Percentiles rank a stretch among this genome's conserved stretches.
phyloP scores from a whole-genome alignment of 2,797 vertebrate genomes.

The Psittacula echo region DNA sequence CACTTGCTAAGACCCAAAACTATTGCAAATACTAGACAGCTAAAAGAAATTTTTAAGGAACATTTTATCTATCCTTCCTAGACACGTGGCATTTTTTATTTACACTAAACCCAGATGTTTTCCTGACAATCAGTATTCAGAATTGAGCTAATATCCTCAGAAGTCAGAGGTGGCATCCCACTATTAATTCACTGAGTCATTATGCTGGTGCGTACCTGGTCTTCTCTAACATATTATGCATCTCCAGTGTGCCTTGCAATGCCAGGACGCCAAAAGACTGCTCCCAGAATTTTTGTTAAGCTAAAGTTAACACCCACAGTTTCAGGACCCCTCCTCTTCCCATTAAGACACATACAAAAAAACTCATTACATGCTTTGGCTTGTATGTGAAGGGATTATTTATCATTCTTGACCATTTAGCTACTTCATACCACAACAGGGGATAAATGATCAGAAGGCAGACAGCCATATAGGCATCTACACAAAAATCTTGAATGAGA shows the following conservation, averaged over 20 bases:
- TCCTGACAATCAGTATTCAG: not conserved
- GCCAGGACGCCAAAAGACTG: not conserved
- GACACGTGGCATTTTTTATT: not conserved
- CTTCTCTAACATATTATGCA: not conserved
- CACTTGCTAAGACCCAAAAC: not conserved
- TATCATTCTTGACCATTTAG: not conserved
- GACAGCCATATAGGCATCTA: not conserved
- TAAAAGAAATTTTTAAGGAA: not conserved
- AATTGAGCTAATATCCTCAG: not conserved
- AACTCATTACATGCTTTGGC: not conserved
- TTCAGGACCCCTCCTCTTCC: not conserved
- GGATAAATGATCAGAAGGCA: not conserved
- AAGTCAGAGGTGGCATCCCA: accelerated
- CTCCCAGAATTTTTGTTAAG: not conserved
- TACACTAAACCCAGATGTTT: not conserved
- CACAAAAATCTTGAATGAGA: not conserved
- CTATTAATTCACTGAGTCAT: not conserved
- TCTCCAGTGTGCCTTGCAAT: not conserved
- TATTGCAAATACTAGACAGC: not conserved
- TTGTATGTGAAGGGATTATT: not conserved
- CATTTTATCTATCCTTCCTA: not conserved
- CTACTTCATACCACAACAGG: not conserved
- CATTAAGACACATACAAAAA: not conserved
- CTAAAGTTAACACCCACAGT: not conserved
- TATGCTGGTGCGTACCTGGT: not conserved